A percentile compares a stretch with the other conserved stretches of the same genome.
These are phyloP conservation scores for Paramormyrops hopkinsi DNA, from an alignment of 2,797 vertebrate genomes.

Conservation along the genomic window DNA sequence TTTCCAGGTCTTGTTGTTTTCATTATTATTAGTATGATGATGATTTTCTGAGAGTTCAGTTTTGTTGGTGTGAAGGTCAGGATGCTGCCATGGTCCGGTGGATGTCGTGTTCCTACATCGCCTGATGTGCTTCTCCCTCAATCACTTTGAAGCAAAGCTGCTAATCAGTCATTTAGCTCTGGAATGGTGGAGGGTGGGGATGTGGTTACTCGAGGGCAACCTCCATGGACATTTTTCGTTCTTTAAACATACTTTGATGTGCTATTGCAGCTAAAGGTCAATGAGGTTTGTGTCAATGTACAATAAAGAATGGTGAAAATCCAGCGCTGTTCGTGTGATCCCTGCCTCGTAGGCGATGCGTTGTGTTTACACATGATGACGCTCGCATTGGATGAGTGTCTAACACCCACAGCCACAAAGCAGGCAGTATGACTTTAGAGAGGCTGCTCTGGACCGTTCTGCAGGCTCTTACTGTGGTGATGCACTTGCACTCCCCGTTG, in stretches of 20 bases:
- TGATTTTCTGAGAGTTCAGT: slow-evolving; percentile 27
- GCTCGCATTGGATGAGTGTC: background rate
- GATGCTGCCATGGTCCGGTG: slow-evolving; percentile 39
- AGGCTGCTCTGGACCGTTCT: background rate
- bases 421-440: background rate
- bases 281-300: slow-evolving; percentile 60
- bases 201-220: slow-evolving; percentile 54
- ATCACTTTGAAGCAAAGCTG: slow-evolving; percentile 26
- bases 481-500: background rate
- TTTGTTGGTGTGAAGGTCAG: slow-evolving; percentile 38
- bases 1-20: background rate
- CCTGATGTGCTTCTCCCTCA: slow-evolving; percentile 30
- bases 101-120: slow-evolving; percentile 33
- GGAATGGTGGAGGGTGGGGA: slow-evolving; percentile 35
- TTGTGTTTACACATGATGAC: background rate
- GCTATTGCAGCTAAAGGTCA: slow-evolving; percentile 52
- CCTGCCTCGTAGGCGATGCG: background rate
- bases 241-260: slow-evolving; percentile 49
- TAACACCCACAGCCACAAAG: background rate
- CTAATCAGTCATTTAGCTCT: background rate
- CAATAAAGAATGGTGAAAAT: slow-evolving; percentile 58
- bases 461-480: background rate
- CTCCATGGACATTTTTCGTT: slow-evolving; percentile 45
- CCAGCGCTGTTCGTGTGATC: background rate
- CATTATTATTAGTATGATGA: background rate